Conservation (phyloP, 2,113 vertebrate genomes). For the Vulpes ferrilata region DNA sequence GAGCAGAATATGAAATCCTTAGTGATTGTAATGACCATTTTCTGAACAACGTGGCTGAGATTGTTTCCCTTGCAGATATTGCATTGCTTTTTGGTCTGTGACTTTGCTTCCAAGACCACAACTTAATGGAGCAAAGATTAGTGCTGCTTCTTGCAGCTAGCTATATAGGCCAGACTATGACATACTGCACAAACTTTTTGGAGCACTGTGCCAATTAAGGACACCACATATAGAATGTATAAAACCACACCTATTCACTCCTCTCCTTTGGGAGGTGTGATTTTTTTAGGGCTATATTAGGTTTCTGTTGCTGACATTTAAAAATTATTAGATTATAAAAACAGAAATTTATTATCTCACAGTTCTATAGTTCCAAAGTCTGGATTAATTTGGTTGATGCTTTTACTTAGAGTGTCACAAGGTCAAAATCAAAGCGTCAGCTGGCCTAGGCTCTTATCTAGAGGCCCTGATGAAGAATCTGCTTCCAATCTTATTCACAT, state of each 20-base stretch:
- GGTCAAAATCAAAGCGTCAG: neutral
- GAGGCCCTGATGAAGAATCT: neutral
- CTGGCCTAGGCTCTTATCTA: neutral
- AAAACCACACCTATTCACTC: neutral
- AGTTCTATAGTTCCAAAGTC: neutral
- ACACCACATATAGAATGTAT: neutral
- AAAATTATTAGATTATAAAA: neutral
- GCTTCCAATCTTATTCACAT: neutral
- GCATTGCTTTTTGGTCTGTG: neutral
- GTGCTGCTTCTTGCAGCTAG: neutral
- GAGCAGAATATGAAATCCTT: neutral
- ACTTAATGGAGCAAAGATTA: neutral
- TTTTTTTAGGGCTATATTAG: neutral
- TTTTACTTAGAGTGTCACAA: neutral
- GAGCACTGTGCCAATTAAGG: neutral
- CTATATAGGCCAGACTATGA: neutral
- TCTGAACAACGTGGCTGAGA: neutral
- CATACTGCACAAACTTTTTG: neutral
- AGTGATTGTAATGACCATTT: neutral
- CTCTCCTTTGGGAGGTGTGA: neutral
- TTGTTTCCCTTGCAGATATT: neutral
- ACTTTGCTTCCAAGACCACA: neutral
- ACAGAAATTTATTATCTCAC: neutral
- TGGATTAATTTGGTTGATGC: neutral
- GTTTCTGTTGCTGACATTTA: neutral